Conservation (phyloP, 1,140 invertebrate genomes). For the Diuraphis noxia region DNA sequence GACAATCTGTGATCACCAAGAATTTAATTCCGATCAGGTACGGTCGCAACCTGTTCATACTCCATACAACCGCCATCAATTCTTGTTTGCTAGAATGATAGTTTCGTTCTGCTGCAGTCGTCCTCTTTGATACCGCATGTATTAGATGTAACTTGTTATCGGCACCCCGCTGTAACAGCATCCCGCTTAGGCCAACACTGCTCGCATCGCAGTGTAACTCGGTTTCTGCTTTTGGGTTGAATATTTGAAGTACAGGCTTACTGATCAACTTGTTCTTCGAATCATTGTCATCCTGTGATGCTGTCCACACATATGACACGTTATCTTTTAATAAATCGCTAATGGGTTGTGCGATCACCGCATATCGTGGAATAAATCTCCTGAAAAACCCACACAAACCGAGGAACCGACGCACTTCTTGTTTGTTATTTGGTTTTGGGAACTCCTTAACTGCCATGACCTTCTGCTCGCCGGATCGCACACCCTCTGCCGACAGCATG, state of each 20-base stretch:
- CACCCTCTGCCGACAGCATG: background rate
- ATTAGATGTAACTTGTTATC: background rate
- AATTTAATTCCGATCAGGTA: slow-evolving; percentile 12
- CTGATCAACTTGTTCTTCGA: background rate
- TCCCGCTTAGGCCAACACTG: background rate
- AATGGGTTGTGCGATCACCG: background rate
- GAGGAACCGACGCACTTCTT: background rate
- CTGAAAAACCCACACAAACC: slow-evolving; percentile 3
- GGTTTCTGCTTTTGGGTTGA: background rate
- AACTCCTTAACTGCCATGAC: background rate
- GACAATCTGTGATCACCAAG: slow-evolving; percentile 26
- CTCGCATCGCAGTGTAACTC: slow-evolving; percentile 50
- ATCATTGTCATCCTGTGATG: background rate
- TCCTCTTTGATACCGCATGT: slow-evolving; percentile 13
- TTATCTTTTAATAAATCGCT: background rate
- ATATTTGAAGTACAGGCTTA: slow-evolving; percentile 52
- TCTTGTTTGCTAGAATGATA: slow-evolving; percentile 13
- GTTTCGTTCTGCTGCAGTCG: background rate
- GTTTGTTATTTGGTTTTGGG: background rate
- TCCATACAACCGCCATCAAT: background rate
- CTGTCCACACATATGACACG: background rate
- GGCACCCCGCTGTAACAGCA: background rate
- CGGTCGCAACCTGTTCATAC: background rate
- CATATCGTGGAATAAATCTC: slow-evolving; percentile 7
- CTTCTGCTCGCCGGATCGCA: background rate